A percentile compares a stretch with the other conserved stretches of the same genome.
These are phyloP conservation scores for Clarias pachynema DNA, from an alignment of 2,797 vertebrate genomes.

Conservation along the genomic window DNA sequence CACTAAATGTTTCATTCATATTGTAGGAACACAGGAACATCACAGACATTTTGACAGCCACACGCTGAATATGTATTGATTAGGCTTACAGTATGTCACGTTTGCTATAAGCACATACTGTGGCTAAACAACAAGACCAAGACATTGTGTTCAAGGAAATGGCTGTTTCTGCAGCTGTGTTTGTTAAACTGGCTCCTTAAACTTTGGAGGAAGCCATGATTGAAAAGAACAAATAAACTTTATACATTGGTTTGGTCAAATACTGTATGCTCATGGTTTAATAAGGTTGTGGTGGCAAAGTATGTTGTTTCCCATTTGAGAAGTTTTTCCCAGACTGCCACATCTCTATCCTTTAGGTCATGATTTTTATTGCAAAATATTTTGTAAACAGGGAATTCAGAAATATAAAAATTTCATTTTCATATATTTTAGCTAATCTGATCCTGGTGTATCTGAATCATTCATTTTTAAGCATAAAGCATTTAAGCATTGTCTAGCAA, in stretches of 20 bases:
- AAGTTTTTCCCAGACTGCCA: background rate
- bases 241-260: background rate
- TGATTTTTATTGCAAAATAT: background rate
- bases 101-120: background rate
- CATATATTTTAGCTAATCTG: background rate
- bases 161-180: background rate
- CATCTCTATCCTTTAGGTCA: background rate
- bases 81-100: background rate
- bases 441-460: background rate
- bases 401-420: background rate
- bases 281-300: background rate
- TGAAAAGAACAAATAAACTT: background rate
- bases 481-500: background rate
- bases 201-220: background rate
- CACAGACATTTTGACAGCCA: background rate
- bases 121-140: background rate
- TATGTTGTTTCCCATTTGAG: background rate
- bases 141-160: background rate
- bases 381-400: background rate
- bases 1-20: background rate
- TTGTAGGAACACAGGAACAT: background rate
- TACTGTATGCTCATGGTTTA: background rate
- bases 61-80: background rate
- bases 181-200: background rate
- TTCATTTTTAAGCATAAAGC: background rate